Percentiles rank a stretch among this genome's conserved stretches.
These are phyloP conservation scores for Poecilia gillii DNA, from an alignment of 2,797 vertebrate genomes.

Conservation along the genomic window DNA sequence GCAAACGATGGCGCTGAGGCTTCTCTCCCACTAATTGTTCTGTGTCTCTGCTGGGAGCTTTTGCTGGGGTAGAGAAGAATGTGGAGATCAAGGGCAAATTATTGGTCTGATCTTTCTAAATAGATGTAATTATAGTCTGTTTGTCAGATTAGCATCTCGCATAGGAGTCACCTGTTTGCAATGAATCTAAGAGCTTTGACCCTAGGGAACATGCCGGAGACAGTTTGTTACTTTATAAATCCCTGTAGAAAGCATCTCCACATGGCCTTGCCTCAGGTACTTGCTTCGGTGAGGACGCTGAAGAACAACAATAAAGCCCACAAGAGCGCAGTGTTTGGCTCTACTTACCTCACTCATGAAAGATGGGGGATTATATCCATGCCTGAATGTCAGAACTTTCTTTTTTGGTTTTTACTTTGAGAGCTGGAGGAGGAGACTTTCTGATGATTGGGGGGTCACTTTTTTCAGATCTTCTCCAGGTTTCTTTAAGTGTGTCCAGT, in stretches of 20 bases:
- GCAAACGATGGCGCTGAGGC: constrained; percentile 29
- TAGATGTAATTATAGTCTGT: constrained; percentile 71
- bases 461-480: neutral
- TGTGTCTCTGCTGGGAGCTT: constrained; percentile 34
- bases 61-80: constrained; percentile 31
- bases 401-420: constrained; percentile 25
- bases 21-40: constrained; percentile 34
- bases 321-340: constrained; percentile 37
- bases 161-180: constrained; percentile 73
- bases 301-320: constrained; percentile 34
- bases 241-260: constrained; percentile 42
- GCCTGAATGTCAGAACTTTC: neutral
- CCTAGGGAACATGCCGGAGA: constrained; percentile 51
- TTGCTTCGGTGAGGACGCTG: constrained; percentile 23
- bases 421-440: constrained; percentile 1
- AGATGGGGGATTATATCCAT: constrained; percentile 7
- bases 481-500: neutral
- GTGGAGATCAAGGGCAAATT: constrained; percentile 65
- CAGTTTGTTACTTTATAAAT: constrained; percentile 51
- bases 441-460: too few species aligned
- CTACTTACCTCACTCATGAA: constrained; percentile 35
- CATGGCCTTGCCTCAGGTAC: constrained; percentile 53
- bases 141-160: constrained; percentile 57
- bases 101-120: constrained; percentile 67
- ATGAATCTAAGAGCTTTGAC: constrained; percentile 63